These are phyloP conservation scores for Meloidogyne exigua DNA, from an alignment of 1,140 invertebrate genomes.

Conservation along the genomic window DNA sequence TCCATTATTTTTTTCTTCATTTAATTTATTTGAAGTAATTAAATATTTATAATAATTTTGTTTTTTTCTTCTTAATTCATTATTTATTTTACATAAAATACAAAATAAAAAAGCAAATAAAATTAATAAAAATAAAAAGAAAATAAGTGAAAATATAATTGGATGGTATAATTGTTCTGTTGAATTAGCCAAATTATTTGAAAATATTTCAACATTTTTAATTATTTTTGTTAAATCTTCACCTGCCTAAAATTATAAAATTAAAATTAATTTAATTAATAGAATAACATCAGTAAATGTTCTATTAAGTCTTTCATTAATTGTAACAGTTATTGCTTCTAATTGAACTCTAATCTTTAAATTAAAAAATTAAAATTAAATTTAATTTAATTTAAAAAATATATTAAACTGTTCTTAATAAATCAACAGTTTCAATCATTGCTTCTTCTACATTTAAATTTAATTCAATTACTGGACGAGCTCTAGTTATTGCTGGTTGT, in stretches of 20 bases:
- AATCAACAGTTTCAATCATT: conserved; percentile 23
- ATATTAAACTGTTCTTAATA: conserved; percentile 9
- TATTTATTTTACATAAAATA: conserved; percentile 11
- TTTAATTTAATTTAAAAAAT: not conserved
- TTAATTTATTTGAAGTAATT: not conserved
- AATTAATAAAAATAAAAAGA: conserved; percentile 4
- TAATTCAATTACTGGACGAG: conserved; percentile 18
- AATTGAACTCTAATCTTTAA: conserved; percentile 13
- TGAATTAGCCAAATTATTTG: conserved; percentile 19
- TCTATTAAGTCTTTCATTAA: conserved; percentile 10
- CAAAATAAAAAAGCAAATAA: conserved; percentile 15
- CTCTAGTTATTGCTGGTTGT: not conserved
- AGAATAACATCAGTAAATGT: conserved; percentile 19
- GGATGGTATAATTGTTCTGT: conserved; percentile 27
- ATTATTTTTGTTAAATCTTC: conserved; percentile 23
- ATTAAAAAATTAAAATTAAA: too few relatives aligned
- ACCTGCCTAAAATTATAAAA: conserved; percentile 13
- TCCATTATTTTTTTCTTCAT: not conserved
- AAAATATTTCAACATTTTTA: conserved; percentile 19
- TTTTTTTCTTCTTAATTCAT: conserved; percentile 5
- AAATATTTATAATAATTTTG: not conserved
- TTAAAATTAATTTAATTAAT: conserved; percentile 4
- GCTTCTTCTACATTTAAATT: conserved; percentile 26
- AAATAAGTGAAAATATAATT: conserved; percentile 20
- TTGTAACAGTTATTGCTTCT: conserved; percentile 2